Evolutionary conservation across 2,113 vertebrate genomes (phyloP), one percentile per base, ranked within the genome.

Genomic region (Glaucomys volans): DNA sequence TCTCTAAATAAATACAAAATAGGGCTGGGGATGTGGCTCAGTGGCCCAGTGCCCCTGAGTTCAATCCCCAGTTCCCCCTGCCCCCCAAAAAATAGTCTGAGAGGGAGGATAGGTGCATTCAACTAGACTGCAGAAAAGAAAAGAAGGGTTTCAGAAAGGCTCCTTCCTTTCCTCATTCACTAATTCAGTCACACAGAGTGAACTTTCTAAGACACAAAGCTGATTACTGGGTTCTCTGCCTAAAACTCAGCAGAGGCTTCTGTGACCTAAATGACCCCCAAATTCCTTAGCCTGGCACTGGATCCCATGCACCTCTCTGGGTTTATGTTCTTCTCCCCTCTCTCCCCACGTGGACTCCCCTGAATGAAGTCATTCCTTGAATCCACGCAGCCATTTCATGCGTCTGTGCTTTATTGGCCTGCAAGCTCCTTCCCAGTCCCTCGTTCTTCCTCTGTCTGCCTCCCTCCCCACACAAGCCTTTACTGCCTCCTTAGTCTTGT

Each of bases 261-360:
- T 20, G 35, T 35, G 69, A 59, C 79, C 16, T 4, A 59, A 47
- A 64, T 18, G 54, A 59, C 83, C 40, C 12, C 69, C 40, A 52
- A 32, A 37, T 24, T 47, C 24, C 26, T 37, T 81, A 67, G 24
- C 13, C 59, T 89, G 59, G 37, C 59, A 26, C 82, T n/a, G 5
- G 72, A 44, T 37, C 62, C 17, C 4, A 12, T 22, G 47, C 22
- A 35, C 28, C 14, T 67, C 74, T 59, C 30, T 22, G 24, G 3
- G 30, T 20, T 64, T 54, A 50, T n/a, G 50, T 59, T 59, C 26
- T 40, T 42, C 40, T 22, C 50, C 35, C 64, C 8, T 24, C 22
- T 42, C n/a, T 4, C 17, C 8, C 20, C 0, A 0, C 0, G 0
- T 6, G n/a, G 13, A 35, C n/a, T 72, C 17, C 26, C 20, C 30